Conservation (phyloP, 2,113 vertebrate genomes). For the Climacteris rufus region DNA sequence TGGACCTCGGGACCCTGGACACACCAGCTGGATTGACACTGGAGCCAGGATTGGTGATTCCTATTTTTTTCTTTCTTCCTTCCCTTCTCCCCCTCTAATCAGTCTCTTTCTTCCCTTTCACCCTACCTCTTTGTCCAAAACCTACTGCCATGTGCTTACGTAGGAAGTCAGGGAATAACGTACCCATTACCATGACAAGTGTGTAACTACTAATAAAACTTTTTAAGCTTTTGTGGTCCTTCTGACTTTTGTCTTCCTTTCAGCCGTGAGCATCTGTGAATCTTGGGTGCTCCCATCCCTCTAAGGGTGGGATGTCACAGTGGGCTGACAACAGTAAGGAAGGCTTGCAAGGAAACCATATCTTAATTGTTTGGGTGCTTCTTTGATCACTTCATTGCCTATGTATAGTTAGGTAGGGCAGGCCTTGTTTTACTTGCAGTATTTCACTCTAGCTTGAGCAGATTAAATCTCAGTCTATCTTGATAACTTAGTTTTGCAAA, state of each 20-base stretch:
- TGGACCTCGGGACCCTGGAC: neutral
- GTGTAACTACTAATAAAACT: neutral
- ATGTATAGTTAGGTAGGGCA: neutral
- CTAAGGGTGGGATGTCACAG: neutral
- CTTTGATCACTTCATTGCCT: neutral
- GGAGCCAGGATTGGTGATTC: neutral
- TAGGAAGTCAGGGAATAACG: neutral
- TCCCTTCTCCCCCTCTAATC: neutral
- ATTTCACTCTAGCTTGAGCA: neutral
- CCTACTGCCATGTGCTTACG: neutral
- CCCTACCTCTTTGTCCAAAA: neutral
- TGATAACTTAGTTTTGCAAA: neutral
- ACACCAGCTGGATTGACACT: neutral
- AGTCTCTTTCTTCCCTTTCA: neutral
- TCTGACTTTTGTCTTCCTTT: neutral
- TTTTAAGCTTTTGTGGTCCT: neutral
- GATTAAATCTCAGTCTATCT: neutral
- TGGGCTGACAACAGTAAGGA: neutral
- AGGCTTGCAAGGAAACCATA: neutral
- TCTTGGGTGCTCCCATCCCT: neutral
- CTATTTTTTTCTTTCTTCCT: rapidly evolving
- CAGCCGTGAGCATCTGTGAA: rapidly evolving
- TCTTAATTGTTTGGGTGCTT: neutral
- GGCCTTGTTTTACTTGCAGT: neutral
- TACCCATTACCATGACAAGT: neutral